Evolutionary conservation across 2,797 vertebrate species (phyloP).

Genomic region (Gallinago stenura): DNA sequence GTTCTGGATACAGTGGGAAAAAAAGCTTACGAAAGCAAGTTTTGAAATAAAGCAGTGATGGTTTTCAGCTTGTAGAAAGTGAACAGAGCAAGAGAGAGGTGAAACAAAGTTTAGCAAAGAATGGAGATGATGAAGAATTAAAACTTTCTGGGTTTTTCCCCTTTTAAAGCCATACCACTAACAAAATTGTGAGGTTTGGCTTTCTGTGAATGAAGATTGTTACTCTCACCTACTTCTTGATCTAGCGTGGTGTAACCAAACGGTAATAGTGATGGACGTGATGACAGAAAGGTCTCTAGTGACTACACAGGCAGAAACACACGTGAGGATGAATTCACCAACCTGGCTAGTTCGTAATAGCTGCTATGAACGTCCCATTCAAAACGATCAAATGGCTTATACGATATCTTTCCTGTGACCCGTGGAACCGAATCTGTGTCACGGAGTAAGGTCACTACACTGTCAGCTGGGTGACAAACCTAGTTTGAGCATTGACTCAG

Average conservation of each 20-base stretch:
- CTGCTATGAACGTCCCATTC: not conserved
- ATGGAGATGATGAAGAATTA: not conserved
- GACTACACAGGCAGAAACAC: not conserved
- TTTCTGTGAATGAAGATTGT: not conserved
- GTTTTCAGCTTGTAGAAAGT: conserved; percentile 14
- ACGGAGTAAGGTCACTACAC: conserved; percentile 58
- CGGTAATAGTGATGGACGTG: not conserved
- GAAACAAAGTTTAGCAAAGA: conserved; percentile 23
- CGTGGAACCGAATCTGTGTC: conserved; percentile 23
- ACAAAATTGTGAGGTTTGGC: not conserved
- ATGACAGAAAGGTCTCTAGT: not conserved
- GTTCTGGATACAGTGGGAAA: not conserved
- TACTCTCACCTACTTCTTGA: not conserved
- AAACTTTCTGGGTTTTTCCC: not conserved
- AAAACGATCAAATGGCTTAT: not conserved
- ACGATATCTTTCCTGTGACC: not conserved
- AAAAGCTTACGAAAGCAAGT: not conserved
- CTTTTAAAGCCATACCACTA: conserved; percentile 1
- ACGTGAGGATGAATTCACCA: not conserved
- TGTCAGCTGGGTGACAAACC: conserved; percentile 64
- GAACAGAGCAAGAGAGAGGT: not conserved
- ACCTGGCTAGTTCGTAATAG: not conserved
- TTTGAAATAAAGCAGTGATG: conserved; percentile 42
- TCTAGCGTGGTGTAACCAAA: not conserved
- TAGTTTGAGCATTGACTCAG: conserved; percentile 38